Conservation (phyloP, 2,113 vertebrate species). For the Cepphus grylle region DNA sequence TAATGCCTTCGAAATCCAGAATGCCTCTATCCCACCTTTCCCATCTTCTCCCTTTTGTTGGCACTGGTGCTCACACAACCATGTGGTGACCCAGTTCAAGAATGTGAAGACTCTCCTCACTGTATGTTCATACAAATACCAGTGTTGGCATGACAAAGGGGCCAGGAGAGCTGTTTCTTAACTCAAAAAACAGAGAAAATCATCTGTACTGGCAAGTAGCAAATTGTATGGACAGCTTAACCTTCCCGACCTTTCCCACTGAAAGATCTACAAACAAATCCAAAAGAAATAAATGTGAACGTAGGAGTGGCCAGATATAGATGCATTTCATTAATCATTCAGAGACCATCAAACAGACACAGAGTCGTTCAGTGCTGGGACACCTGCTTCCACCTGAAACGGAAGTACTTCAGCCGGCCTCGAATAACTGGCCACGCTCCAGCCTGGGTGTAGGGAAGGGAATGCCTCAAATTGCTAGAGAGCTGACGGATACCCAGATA, state of each 20-base stretch:
- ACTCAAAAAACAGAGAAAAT: neutral
- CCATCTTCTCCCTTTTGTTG: neutral
- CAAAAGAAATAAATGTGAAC: neutral
- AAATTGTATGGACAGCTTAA: neutral
- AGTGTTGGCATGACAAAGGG: neutral
- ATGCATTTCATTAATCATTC: neutral
- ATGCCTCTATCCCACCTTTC: neutral
- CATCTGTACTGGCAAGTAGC: neutral
- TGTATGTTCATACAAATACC: neutral
- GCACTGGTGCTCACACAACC: neutral
- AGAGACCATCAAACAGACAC: neutral
- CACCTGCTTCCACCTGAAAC: neutral
- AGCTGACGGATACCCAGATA: neutral
- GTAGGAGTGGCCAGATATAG: neutral
- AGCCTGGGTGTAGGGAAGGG: neutral
- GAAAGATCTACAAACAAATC: neutral
- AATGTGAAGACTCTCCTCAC: neutral
- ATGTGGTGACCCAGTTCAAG: neutral
- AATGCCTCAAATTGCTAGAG: slow-evolving; percentile 41
- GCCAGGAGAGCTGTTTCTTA: neutral
- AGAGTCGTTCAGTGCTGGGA: neutral
- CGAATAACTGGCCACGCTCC: neutral
- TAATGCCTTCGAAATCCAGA: neutral
- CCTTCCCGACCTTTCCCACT: neutral
- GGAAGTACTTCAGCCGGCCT: neutral